Percentiles rank a stretch among this genome's conserved stretches.
These are phyloP conservation scores for Dorcus hopei DNA, from an alignment of 2,888 invertebrate genomes.

Conservation along the genomic window DNA sequence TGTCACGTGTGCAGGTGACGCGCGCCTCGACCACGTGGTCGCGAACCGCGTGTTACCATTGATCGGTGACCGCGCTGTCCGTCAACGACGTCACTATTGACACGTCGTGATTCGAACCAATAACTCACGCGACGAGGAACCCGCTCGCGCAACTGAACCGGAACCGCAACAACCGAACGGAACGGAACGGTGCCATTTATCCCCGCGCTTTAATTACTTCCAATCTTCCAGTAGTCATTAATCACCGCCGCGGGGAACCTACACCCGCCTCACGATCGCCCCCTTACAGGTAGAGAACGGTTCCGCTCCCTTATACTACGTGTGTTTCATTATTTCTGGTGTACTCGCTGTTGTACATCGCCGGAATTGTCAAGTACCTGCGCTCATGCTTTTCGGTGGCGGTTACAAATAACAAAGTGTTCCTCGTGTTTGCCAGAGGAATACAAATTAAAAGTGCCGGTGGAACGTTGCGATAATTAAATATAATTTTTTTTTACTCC, in stretches of 20 bases:
- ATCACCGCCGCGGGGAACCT: constrained; percentile 40
- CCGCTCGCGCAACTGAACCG: constrained; percentile 37
- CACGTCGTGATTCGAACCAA: too few species aligned
- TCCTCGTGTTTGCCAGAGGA: neutral
- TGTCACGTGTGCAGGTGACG: constrained; percentile 21
- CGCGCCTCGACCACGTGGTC: constrained; percentile 25
- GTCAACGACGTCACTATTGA: neutral
- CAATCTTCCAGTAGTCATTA: constrained; percentile 52
- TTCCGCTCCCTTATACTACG: constrained; percentile 1
- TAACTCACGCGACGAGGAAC: constrained; percentile 1
- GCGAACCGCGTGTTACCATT: constrained; percentile 9
- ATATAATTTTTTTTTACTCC: neutral
- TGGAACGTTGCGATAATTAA: neutral
- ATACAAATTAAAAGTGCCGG: neutral
- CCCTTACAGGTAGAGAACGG: neutral
- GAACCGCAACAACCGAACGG: constrained; percentile 49
- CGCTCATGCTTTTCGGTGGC: neutral
- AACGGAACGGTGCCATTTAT: constrained; percentile 51
- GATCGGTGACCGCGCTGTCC: constrained; percentile 5
- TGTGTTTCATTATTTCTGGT: constrained; percentile 2
- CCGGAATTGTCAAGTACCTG: neutral
- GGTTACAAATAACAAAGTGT: constrained; percentile 1
- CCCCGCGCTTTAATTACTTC: constrained; percentile 53
- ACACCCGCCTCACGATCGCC: neutral
- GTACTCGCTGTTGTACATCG: neutral